phyloP scores from a whole-genome alignment of 2,888 invertebrate genomes.

The Drosophila falleni region DNA sequence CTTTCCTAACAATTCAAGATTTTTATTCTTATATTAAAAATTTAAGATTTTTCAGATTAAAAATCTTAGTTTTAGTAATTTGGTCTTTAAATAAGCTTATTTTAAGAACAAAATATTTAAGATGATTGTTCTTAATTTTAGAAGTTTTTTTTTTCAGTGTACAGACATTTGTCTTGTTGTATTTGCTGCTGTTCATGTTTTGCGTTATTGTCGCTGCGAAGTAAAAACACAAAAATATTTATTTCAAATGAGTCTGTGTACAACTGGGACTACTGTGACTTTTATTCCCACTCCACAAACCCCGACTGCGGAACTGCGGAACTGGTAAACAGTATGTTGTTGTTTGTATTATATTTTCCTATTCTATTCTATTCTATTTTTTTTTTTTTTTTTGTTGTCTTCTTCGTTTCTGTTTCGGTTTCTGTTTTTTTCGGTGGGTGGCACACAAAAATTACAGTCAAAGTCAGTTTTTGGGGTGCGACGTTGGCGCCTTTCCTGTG shows the following conservation, averaged over 20 bases:
- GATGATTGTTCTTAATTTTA: too few species aligned
- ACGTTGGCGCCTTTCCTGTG: slow-evolving; percentile 72
- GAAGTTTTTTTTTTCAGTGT: too few species aligned
- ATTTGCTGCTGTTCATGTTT: slow-evolving; percentile 70
- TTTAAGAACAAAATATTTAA: too few species aligned
- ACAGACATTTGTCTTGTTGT: slow-evolving; percentile 62
- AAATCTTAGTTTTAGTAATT: too few species aligned
- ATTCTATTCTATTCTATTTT: slow-evolving; percentile 18
- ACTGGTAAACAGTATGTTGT: slow-evolving; percentile 67
- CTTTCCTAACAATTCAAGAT: too few species aligned
- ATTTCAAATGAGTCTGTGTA: slow-evolving; percentile 79
- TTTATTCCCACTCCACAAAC: not conserved
- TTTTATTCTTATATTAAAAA: too few species aligned
- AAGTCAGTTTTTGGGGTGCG: slow-evolving; percentile 54
- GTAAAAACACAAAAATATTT: slow-evolving; percentile 82
- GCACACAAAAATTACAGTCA: slow-evolving; percentile 70
- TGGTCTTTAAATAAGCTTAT: too few species aligned
- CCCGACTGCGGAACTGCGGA: slow-evolving; percentile 64
- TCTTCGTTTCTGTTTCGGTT: slow-evolving; percentile 28
- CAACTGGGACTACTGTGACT: slow-evolving; percentile 62
- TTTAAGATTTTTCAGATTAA: too few species aligned
- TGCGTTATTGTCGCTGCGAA: slow-evolving; percentile 80
- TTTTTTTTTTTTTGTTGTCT: slow-evolving; percentile 23
- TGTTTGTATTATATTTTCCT: slow-evolving; percentile 30
- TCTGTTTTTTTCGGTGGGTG: slow-evolving; percentile 53